These are phyloP conservation scores for Echinometra lucunter DNA, from an alignment of 53 echinoderm and acorn worm genomes.

Conservation along the genomic window DNA sequence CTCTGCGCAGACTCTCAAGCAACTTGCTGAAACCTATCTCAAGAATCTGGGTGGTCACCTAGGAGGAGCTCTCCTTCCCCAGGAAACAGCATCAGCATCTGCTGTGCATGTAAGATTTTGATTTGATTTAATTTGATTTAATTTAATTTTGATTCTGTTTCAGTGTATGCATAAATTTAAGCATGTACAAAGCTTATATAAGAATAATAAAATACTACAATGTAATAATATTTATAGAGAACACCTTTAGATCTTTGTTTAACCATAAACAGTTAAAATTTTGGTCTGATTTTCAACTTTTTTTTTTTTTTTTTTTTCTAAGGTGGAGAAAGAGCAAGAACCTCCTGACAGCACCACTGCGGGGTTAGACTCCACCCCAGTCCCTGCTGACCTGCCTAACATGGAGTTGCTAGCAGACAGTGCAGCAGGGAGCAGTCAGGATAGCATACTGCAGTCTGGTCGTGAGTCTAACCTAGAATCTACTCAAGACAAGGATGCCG, in stretches of 20 bases:
- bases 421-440: conserved; percentile 65
- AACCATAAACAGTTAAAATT: too few species aligned
- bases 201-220: too few species aligned
- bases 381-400: background rate
- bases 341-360: conserved; percentile 60
- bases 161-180: too few species aligned
- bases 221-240: too few species aligned
- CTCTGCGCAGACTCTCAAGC: conserved; percentile 42
- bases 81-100: background rate
- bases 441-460: conserved; percentile 48
- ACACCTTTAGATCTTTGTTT: too few species aligned
- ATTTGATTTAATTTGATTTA: too few species aligned
- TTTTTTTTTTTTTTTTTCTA: background rate
- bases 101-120: background rate
- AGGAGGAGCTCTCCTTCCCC: background rate
- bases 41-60: background rate
- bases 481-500: conserved; percentile 11
- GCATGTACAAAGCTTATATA: too few species aligned
- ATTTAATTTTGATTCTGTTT: too few species aligned
- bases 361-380: conserved; percentile 57
- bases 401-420: conserved; percentile 13
- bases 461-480: conserved; percentile 59
- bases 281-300: background rate
- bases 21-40: conserved; percentile 34
- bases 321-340: conserved; percentile 12